These are phyloP conservation scores for Thunnus maccoyii DNA, from an alignment of 2,113 vertebrate genomes.

Conservation along the genomic window DNA sequence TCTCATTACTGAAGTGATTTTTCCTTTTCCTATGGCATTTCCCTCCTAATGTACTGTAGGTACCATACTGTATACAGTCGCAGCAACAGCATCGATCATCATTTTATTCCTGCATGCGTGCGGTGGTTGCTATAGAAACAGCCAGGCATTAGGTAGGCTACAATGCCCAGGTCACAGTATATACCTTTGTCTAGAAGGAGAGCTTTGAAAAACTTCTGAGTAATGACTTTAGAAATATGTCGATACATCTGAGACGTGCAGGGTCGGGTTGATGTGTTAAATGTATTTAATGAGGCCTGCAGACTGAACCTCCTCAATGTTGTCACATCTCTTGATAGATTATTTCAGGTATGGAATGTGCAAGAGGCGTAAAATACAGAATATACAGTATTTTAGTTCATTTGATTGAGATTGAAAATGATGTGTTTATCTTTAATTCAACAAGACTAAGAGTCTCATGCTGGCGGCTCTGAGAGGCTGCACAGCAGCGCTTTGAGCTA, in stretches of 20 bases:
- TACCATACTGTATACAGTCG: not conserved
- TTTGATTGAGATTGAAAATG: too few relatives aligned
- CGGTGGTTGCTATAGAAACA: constrained; percentile 41
- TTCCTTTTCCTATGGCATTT: not conserved
- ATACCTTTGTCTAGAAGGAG: not conserved
- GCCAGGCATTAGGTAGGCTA: not conserved
- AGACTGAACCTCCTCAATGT: not conserved
- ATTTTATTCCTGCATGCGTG: not conserved
- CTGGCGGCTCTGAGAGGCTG: too few relatives aligned
- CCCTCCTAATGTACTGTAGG: not conserved
- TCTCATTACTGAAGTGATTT: not conserved
- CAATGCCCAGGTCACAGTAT: not conserved
- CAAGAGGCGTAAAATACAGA: too few relatives aligned
- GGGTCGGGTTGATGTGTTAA: not conserved
- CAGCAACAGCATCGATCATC: constrained; percentile 14
- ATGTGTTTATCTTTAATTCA: too few relatives aligned
- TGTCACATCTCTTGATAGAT: too few relatives aligned
- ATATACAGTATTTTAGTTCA: too few relatives aligned
- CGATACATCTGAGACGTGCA: not conserved
- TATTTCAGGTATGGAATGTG: too few relatives aligned
- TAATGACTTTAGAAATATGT: not conserved
- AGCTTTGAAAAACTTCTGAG: not conserved
- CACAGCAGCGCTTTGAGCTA: too few relatives aligned
- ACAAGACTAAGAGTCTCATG: too few relatives aligned
- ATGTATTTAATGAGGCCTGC: not conserved